These are phyloP conservation scores for Myxocyprinus asiaticus DNA, from an alignment of 2,113 vertebrate genomes.

Conservation along the genomic window DNA sequence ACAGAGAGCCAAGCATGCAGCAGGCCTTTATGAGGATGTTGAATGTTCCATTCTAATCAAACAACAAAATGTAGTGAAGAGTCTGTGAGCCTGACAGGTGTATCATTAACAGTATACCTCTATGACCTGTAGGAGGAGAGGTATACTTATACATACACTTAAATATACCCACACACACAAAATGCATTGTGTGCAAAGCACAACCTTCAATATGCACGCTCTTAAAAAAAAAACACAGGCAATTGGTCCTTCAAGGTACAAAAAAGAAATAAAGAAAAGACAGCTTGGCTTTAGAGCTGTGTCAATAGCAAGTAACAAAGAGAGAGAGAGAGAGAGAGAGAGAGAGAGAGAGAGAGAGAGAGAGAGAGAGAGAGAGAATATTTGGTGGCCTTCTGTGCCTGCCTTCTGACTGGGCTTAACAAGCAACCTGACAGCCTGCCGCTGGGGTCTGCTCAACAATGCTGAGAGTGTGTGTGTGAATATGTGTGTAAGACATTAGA, in stretches of 20 bases:
- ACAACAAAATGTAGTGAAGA: conserved; percentile 90
- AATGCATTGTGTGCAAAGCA: conserved; percentile 35
- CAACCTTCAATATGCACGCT: conserved; percentile 55
- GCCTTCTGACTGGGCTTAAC: conserved; percentile 79
- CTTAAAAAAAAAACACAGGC: conserved; percentile 45
- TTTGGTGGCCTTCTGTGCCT: conserved; percentile 76
- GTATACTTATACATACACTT: too few species aligned
- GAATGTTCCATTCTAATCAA: conserved; percentile 92
- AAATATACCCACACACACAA: neutral
- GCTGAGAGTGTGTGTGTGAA: conserved; percentile 66
- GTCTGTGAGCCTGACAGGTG: conserved; percentile 80
- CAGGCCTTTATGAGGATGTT: conserved; percentile 78
- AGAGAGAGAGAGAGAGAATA: conserved; percentile 77
- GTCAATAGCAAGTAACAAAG: neutral
- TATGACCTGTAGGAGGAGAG: neutral
- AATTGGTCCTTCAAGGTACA: neutral
- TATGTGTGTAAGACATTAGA: conserved; percentile 84
- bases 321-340: conserved; percentile 71
- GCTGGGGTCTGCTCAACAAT: conserved; percentile 91
- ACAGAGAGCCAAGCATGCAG: conserved; percentile 67
- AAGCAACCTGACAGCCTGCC: conserved; percentile 94
- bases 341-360: conserved; percentile 41
- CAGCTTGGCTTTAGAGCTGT: neutral
- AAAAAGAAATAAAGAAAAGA: neutral
- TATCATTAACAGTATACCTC: conserved; percentile 87